Base-by-base conservation (phyloP, 53 echinoderm and acorn worm species). In the Actinopyga echinites region DNA sequence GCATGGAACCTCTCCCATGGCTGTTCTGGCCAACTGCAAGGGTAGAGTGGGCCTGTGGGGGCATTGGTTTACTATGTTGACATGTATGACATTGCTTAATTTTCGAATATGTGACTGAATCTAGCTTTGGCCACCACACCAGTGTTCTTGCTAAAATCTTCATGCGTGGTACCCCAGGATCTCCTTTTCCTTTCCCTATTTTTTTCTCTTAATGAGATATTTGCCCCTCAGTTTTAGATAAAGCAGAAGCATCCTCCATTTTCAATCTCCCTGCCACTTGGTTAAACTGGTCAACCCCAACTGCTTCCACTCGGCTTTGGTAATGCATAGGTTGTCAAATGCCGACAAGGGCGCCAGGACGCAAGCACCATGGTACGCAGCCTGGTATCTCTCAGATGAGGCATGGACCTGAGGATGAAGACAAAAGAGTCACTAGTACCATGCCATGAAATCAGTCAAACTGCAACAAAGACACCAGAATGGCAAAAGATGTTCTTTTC, bases 291-390 rank as follows among this genome's bases (percentile, higher is more conserved):
- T 92, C 6, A 90, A 88, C 20, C 97, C 97, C 2, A 92, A 90
- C 69, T 93, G 92, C 56, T 86, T 86, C 92, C 93, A 97, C 34
- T 97, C 97, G 2, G 94, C 97, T 82, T 93, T 97, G 79, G 94
- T 97, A 57, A 97, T 92, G 75, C 97, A 94, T 87, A 97, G 92
- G 84, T 94, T 93, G 86, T 92, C 93, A 64, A 97, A 97, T 52
- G 94, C 97, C 2, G 93, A 86, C 52, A 97, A 89, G 31, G 90
- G 92, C 29, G 94, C 92, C 44, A 97, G 94, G 64, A 94, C 92
- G 57, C 89, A 89, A 54, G 94, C 94, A 44, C 97, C 97, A 24
- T 92, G 86, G 74, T 97, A 97, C 6, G 97, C 97, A 52, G 97
- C 92, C 82, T 94, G 97, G 82, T 94, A 97, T 9, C 94, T 80